Evolutionary conservation across 2,888 invertebrate species (phyloP), one percentile per base, ranked within the genome.

Genomic region (Pristionchus mayeri): DNA sequence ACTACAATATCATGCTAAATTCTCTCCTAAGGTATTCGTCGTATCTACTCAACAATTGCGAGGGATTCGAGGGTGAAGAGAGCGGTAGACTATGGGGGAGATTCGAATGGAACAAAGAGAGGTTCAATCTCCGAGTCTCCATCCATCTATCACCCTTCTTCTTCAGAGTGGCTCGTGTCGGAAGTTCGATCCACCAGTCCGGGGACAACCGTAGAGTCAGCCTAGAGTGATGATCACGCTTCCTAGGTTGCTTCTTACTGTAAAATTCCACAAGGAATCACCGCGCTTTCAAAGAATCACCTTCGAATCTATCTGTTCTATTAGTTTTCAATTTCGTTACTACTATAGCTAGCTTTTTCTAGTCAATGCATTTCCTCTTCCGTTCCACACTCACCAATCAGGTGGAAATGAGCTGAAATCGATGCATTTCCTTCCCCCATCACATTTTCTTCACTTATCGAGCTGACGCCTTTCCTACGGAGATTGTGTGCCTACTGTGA

Each of bases 151-250:
- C 27, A 60, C 2, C 30, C 27, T 27, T 16, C 3, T 52, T 27
- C 52, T 79, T n/a, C 37, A 81, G 81, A 81, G 34, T 81, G 81
- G 81, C n/a, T 81, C 16, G 30, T 81, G 13, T 27, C 81, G 4
- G 81, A 60, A 11, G 81, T 81, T 9, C 60, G 81, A 16, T n/a
- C 60, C 3, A 81, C 81, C 21, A 81, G 60, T 44, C 57, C 60
- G 0, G 81, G 81, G 16, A 81, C 60, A n/a, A 81, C 81, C 40
- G 60, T 81, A 24, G 60, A 81, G 44, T 79, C 79, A 79, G 37
- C 76, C 76, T 76, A 76, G 24, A 44, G 44, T 44, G 37, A 76
- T 27, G 44, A 67, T 21, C 67, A 37, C 67, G 37, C 37, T 67
- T 67, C 67, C n/a, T 67, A 40, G 37, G 67, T 67, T 67, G 67